A percentile compares a stretch with the other conserved stretches of the same genome.
Conservation (phyloP, 2,888 invertebrate genomes). For the Cryptophagus acutangulus region DNA sequence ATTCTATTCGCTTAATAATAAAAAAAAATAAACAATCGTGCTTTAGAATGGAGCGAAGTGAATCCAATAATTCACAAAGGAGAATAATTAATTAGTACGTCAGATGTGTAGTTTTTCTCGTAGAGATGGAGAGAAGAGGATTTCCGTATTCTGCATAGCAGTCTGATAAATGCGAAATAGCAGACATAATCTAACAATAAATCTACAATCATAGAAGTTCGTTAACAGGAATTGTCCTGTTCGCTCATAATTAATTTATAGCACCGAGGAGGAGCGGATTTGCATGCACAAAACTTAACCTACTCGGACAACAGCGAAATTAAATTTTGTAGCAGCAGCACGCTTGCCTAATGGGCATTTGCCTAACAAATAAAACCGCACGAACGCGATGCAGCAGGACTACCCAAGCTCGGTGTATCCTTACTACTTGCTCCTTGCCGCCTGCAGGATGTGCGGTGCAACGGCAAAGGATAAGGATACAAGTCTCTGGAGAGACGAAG, state of each 20-base stretch:
- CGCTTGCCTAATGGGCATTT: slow-evolving; percentile 44
- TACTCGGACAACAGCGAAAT: slow-evolving; percentile 49
- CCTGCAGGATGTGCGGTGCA: not conserved
- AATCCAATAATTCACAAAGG: no score
- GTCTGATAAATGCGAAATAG: slow-evolving; percentile 22
- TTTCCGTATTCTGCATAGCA: slow-evolving; percentile 17
- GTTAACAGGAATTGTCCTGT: slow-evolving; percentile 47
- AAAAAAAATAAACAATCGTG: no score
- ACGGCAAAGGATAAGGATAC: slow-evolving; percentile 4
- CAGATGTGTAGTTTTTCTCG: no score
- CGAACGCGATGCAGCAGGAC: no score
- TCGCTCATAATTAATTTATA: slow-evolving; percentile 48
- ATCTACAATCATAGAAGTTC: slow-evolving; percentile 47
- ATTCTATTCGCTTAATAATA: no score
- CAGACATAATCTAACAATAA: slow-evolving; percentile 37
- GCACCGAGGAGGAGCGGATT: slow-evolving; percentile 44
- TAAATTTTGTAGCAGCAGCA: slow-evolving; percentile 43
- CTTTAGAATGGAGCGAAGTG: no score
- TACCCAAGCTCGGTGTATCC: not conserved
- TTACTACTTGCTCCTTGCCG: slow-evolving; percentile 1
- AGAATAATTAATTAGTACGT: no score
- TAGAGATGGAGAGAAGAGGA: no score
- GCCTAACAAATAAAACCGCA: slow-evolving; percentile 46
- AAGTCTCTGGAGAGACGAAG: slow-evolving; percentile 16
- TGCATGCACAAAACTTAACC: slow-evolving; percentile 49